Conservation (phyloP, 2,888 invertebrate species). For the Diaphora mendica region DNA sequence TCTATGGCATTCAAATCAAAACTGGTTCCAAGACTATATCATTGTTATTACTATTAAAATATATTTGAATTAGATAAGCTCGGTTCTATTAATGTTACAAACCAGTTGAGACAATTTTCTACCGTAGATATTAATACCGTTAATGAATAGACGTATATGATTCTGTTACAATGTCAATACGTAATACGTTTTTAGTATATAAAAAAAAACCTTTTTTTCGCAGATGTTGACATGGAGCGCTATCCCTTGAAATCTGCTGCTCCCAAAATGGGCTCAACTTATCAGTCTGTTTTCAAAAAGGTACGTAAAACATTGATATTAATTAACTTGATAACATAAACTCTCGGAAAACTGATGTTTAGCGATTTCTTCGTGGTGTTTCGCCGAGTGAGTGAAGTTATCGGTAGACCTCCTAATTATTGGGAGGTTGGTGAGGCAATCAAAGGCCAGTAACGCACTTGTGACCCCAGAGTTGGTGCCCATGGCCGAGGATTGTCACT, state of each 20-base stretch:
- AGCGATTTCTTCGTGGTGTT: too few relatives aligned
- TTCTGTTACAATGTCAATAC: not conserved
- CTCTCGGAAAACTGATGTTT: too few relatives aligned
- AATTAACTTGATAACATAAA: too few relatives aligned
- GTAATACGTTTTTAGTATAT: not conserved
- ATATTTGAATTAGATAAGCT: not conserved
- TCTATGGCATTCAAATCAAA: not conserved
- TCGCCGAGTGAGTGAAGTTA: not conserved
- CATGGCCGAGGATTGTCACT: too few relatives aligned
- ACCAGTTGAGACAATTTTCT: not conserved
- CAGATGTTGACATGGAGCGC: slow-evolving; percentile 74
- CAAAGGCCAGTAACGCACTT: not conserved
- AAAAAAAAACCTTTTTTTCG: slow-evolving; percentile 24
- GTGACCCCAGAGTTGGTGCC: not conserved
- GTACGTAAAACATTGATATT: slow-evolving; percentile 45
- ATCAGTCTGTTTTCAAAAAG: slow-evolving; percentile 82
- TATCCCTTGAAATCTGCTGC: slow-evolving; percentile 77
- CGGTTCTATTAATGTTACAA: not conserved
- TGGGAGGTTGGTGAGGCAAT: not conserved
- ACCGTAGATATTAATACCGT: not conserved
- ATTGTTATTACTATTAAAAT: not conserved
- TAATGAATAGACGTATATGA: not conserved
- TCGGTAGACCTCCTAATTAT: not conserved
- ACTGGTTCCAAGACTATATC: not conserved
- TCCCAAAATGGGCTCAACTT: slow-evolving; percentile 75